These are phyloP conservation scores for Drosophila anomalata DNA, from an alignment of 2,888 invertebrate genomes.

Conservation along the genomic window DNA sequence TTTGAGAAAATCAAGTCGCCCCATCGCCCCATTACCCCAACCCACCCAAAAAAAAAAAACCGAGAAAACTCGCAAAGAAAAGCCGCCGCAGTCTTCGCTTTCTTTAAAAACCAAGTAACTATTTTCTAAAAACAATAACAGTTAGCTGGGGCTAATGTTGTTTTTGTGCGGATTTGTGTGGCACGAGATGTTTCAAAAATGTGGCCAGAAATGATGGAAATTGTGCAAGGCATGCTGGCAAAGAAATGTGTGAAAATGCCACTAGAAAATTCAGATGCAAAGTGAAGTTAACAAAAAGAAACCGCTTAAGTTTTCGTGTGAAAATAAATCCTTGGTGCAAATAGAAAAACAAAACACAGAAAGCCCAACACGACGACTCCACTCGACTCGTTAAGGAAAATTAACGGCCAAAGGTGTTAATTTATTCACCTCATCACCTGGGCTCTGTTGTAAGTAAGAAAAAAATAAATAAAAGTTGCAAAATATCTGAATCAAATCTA, in stretches of 20 bases:
- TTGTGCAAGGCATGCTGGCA: conserved; percentile 47
- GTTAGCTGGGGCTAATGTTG: conserved; percentile 33
- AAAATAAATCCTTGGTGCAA: conserved; percentile 29
- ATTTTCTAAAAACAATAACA: conserved; percentile 38
- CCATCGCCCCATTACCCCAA: background rate
- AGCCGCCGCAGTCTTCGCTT: conserved; percentile 52
- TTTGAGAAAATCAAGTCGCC: conserved; percentile 28
- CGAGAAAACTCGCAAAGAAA: conserved; percentile 24
- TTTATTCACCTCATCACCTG: conserved; percentile 57
- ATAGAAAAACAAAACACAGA: conserved; percentile 6
- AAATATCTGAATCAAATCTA: conserved; percentile 40
- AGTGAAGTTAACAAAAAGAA: conserved; percentile 40
- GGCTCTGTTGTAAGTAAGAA: conserved; percentile 59
- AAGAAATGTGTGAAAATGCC: conserved; percentile 43
- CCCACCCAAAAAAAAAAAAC: background rate
- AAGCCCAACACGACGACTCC: conserved; percentile 9
- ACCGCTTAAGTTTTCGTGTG: conserved; percentile 29
- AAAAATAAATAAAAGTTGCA: conserved; percentile 24
- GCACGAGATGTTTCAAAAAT: conserved; percentile 66
- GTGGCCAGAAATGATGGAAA: conserved; percentile 42
- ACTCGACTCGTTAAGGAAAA: conserved; percentile 16
- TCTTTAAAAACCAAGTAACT: conserved; percentile 42
- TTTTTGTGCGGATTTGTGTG: conserved; percentile 47
- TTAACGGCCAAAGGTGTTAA: conserved; percentile 58
- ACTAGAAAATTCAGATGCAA: conserved; percentile 37